Evolutionary conservation across 30 jellyfish, hydroid and myxozoan species (phyloP), one percentile per base, ranked within the genome.

Genomic region (Clytia hemisphaerica): DNA sequence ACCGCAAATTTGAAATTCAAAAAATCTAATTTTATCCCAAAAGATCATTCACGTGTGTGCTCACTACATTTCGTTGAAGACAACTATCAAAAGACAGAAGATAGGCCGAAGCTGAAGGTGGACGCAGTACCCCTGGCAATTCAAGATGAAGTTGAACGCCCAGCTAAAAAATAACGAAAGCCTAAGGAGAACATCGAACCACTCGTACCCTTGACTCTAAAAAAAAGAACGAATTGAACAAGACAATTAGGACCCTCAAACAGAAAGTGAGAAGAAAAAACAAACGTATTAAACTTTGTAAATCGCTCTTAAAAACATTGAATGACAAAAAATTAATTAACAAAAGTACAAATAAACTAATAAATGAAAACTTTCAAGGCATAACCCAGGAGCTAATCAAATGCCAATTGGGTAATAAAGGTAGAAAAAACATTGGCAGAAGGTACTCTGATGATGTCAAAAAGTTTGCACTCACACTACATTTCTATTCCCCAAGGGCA

Each of bases 401-500:
- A n/a, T 62, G 65, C 18, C 25, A 62, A 27, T 9, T 0, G n/a
- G n/a, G 7, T n/a, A 65, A 35, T 32, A n/a, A 65, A 31, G 45
- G 27, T 18, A 26, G 78, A 18, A 19, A n/a, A 3, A 19, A 45
- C 19, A 37, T 26, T 9, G 73, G 78, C 29, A 48, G 38, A 18
- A n/a, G 73, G 4, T 65, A 29, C 27, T 14, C 71, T 37, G 78
- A 65, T 0, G 78, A 45, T 37, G 38, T 65, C 10, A 65, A 46
- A 38, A 65, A 65, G 78, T 65, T 14, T 65, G 76, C 83, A 31
- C 77, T 72, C 16, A 72, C 83, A 14, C 63, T 72, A 5, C 66
- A 72, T n/a, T 72, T 51, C 64, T 72, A 72, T 47, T 72, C 83
- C 24, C 78, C 83, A 0, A 62, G 67, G 26, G 83, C 78, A 5